These are phyloP conservation scores for Halisarca cf. caerulea DNA, from an alignment of 37 sponge, comb jelly and placozoan species.

Conservation along the genomic window DNA sequence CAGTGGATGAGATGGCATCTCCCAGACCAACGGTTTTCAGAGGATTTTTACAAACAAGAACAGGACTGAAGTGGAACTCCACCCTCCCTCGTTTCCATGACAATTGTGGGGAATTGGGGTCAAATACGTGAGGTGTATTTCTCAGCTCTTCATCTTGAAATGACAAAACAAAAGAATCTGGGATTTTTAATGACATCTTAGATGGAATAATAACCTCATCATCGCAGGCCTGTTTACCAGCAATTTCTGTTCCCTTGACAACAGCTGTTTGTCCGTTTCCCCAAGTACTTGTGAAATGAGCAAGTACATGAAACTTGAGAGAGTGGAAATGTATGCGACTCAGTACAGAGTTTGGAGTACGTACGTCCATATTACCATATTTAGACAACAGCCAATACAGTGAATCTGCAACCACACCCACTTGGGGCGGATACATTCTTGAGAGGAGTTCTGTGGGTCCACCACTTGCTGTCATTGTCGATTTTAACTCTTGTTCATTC, in stretches of 20 bases:
- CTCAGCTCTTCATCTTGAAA: conserved; percentile 31
- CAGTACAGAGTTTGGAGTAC: conserved; percentile 22
- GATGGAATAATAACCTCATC: conserved; percentile 31
- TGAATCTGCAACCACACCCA: conserved; percentile 56
- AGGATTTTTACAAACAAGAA: conserved; percentile 85
- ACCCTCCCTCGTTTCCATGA: conserved; percentile 68
- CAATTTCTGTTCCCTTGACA: conserved; percentile 63
- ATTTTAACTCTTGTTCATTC: conserved; percentile 88
- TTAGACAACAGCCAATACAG: conserved; percentile 75
- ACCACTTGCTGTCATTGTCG: conserved; percentile 38
- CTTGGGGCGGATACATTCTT: conserved; percentile 44
- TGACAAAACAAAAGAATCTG: conserved; percentile 57
- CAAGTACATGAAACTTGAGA: conserved; percentile 76
- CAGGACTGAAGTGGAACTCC: conserved; percentile 69
- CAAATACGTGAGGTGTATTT: conserved; percentile 23
- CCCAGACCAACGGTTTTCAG: conserved; percentile 91
- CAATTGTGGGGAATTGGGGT: conserved; percentile 26
- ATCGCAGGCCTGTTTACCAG: conserved; percentile 80
- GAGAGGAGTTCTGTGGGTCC: conserved; percentile 33
- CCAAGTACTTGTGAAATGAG: conserved; percentile 55
- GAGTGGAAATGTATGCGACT: conserved; percentile 88
- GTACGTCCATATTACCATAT: conserved; percentile 8
- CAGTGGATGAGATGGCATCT: conserved; percentile 88
- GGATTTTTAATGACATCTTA: conserved; percentile 52
- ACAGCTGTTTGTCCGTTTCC: conserved; percentile 32